A percentile compares a stretch with the other conserved stretches of the same genome.
Conservation (phyloP, 1,140 invertebrate species). For the Drosophila asahinai region DNA sequence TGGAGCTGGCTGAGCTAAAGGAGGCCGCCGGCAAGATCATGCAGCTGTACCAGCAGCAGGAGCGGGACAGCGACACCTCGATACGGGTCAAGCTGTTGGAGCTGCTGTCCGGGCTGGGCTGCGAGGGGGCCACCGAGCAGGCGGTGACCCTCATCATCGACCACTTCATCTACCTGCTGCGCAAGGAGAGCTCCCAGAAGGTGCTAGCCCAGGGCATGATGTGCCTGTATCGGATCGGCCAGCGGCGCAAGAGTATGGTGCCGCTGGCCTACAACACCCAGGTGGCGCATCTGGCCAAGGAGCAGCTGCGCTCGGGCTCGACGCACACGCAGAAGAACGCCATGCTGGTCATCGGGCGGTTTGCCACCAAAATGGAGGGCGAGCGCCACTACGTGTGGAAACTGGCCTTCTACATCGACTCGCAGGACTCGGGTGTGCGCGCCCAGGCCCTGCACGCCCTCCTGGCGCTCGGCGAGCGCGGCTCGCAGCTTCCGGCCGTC, state of each 20-base stretch:
- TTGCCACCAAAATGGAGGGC: slow-evolving; percentile 86
- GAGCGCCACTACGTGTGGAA: slow-evolving; percentile 88
- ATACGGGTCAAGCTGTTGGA: slow-evolving; percentile 75
- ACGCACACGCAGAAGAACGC: slow-evolving; percentile 92
- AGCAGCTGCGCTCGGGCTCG: slow-evolving; percentile 90
- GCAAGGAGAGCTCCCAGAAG: slow-evolving; percentile 93
- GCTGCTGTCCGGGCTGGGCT: slow-evolving; percentile 68
- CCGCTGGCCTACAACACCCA: slow-evolving; percentile 72
- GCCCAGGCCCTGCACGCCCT: slow-evolving; percentile 94
- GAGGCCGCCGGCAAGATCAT: slow-evolving; percentile 67
- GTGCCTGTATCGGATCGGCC: slow-evolving; percentile 77
- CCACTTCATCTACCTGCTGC: slow-evolving; percentile 90
- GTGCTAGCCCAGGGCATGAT: slow-evolving; percentile 86
- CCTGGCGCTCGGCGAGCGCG: slow-evolving; percentile 87
- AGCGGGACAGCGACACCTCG: slow-evolving; percentile 74
- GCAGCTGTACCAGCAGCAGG: slow-evolving; percentile 74
- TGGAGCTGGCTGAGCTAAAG: slow-evolving; percentile 62
- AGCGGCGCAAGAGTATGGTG: slow-evolving; percentile 55
- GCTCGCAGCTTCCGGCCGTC: slow-evolving; percentile 90
- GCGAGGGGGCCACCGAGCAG: slow-evolving; percentile 64
- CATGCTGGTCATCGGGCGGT: slow-evolving; percentile 90
- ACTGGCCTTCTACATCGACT: slow-evolving; percentile 92
- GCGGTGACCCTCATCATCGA: slow-evolving; percentile 85
- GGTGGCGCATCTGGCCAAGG: slow-evolving; percentile 85
- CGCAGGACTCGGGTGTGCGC: slow-evolving; percentile 95